Percentiles rank a stretch among this genome's conserved stretches.
phyloP scores from a whole-genome alignment of 2,888 invertebrate genomes.

The Morpho helenor region DNA sequence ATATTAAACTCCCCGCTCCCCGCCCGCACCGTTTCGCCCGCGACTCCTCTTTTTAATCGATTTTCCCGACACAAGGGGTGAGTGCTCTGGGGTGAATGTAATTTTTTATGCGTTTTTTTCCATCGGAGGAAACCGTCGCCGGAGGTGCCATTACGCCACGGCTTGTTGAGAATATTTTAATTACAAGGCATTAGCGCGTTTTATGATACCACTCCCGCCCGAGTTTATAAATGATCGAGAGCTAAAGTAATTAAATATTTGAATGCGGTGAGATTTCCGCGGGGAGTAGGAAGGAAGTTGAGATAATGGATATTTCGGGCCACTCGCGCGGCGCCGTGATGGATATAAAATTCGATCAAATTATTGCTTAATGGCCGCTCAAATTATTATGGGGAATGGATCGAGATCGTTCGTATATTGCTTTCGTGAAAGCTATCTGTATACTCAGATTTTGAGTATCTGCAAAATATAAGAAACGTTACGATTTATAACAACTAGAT shows the following conservation, averaged over 20 bases:
- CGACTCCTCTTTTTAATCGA: slow-evolving; percentile 79
- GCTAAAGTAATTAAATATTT: slow-evolving; percentile 78
- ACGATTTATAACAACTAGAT: too few species aligned
- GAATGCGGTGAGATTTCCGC: slow-evolving; percentile 77
- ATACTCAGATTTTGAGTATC: background rate
- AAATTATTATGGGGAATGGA: slow-evolving; percentile 51
- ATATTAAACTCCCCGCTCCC: slow-evolving; percentile 72
- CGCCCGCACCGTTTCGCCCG: slow-evolving; percentile 58
- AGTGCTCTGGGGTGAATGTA: slow-evolving; percentile 80
- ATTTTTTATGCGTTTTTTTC: slow-evolving; percentile 80
- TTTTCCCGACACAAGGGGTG: slow-evolving; percentile 79
- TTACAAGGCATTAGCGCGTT: slow-evolving; percentile 80
- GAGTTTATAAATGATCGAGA: slow-evolving; percentile 77
- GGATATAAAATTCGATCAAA: slow-evolving; percentile 76
- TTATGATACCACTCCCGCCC: slow-evolving; percentile 76
- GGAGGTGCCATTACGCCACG: slow-evolving; percentile 80
- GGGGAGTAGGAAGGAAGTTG: slow-evolving; percentile 56
- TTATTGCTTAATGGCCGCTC: slow-evolving; percentile 72
- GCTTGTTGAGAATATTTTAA: slow-evolving; percentile 81
- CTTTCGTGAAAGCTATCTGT: slow-evolving; percentile 12
- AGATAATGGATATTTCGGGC: slow-evolving; percentile 63
- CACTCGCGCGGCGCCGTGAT: slow-evolving; percentile 66
- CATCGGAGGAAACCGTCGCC: slow-evolving; percentile 71
- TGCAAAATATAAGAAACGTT: too few species aligned
- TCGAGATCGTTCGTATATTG: slow-evolving; percentile 37